These are phyloP conservation scores for Parnassius orleans DNA, from an alignment of 2,888 invertebrate genomes.

Conservation along the genomic window DNA sequence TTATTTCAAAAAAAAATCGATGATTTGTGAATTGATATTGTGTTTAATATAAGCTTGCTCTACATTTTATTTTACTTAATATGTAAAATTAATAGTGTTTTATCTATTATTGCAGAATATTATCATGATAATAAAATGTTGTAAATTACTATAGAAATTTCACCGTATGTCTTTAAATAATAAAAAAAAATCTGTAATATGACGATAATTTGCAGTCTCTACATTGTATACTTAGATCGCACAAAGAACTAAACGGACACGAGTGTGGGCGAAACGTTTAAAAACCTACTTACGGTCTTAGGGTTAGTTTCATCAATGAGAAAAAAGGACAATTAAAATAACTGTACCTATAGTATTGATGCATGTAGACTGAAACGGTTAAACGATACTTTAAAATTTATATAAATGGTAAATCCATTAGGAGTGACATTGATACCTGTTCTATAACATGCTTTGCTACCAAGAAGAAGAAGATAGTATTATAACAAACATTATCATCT, in stretches of 20 bases:
- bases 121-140: too few species aligned
- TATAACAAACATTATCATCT: conserved; percentile 20
- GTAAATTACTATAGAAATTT: too few species aligned
- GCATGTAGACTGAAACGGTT: too few species aligned
- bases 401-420: conserved; percentile 24
- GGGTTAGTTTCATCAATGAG: too few species aligned
- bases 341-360: too few species aligned
- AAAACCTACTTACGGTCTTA: background rate
- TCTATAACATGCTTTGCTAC: conserved; percentile 32
- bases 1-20: too few species aligned
- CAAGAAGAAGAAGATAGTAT: conserved; percentile 27
- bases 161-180: too few species aligned
- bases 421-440: conserved; percentile 29
- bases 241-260: conserved; percentile 11
- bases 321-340: too few species aligned
- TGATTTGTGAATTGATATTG: too few species aligned
- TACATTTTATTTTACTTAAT: background rate
- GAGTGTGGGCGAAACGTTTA: conserved; percentile 9
- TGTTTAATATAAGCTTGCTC: too few species aligned
- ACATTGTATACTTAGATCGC: conserved; percentile 1
- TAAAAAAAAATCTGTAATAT: too few species aligned
- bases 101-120: too few species aligned
- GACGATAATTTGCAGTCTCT: conserved; percentile 11
- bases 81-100: background rate
- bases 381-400: background rate